Base-by-base conservation (phyloP, 2,888 invertebrate species). In the Stegana nigrithorax region DNA sequence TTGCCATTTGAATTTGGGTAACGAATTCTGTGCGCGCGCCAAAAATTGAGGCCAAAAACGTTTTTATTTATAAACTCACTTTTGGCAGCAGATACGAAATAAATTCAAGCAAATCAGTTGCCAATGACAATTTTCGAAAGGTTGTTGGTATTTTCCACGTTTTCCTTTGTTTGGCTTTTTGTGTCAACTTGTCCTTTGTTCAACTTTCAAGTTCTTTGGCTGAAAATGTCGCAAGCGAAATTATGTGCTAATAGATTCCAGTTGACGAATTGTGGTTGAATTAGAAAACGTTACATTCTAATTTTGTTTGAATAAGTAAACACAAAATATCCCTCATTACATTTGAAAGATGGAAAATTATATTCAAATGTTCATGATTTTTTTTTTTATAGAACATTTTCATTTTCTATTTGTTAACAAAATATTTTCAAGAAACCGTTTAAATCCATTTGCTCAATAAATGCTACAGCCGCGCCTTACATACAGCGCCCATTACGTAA, bases 31-130 rank as follows among this genome's bases (percentile, higher is more conserved):
- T n/a, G n/a, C n/a, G n/a, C n/a, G n/a, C n/a, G 32, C 32, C 42
- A 39, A n/a, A 42, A 62, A 62, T 58, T 44, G 58, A 62, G 62
- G 62, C 59, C 62, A 62, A 42, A 44, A 26, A 36, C 44, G 36
- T 45, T 45, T 45, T 12, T 8, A 19, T 45, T 45, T 45, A 23
- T 23, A 4, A 12, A 19, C 21, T 10, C n/a, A 23, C 23, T 8
- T n/a, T 45, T 45, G 21, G 45, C 21, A 19, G 8, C 10, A 45
- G 17, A 19, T 45, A 14, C 17, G n/a, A n/a, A n/a, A 39, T n/a
- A 39, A 39, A 39, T 39, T 39, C 17, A 6, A 29, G 12, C 47
- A 17, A 47, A 23, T 47, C 21, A 23, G 47, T 47, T 47, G 47
- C 47, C 47, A 21, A 23, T 47, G 47, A 47, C 47, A 47, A 47